A percentile compares a stretch with the other conserved stretches of the same genome.
phyloP scores from a whole-genome alignment of 1,140 invertebrate species.

The Anadara kagoshimensis region DNA sequence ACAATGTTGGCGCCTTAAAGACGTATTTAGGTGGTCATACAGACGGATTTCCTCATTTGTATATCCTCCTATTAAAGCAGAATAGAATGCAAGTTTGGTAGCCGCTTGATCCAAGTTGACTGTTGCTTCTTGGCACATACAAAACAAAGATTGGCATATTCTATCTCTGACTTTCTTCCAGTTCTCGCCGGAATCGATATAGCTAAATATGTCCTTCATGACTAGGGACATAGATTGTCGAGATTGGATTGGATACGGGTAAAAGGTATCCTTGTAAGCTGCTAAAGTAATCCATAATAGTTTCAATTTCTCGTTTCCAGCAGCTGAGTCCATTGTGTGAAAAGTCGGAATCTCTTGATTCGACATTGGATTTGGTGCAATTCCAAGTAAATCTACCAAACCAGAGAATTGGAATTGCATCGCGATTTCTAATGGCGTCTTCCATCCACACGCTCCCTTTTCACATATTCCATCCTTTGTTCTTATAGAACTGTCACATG shows the following conservation, averaged over 20 bases:
- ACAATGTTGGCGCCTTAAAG: conserved; percentile 12
- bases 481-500: conserved; percentile 13
- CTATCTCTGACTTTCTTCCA: conserved; percentile 19
- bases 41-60: conserved; percentile 14
- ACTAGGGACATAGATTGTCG: not conserved
- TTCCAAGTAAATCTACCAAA: too few species aligned
- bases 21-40: conserved; percentile 14
- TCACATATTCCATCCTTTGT: conserved; percentile 32
- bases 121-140: conserved; percentile 4
- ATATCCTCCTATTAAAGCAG: conserved; percentile 10
- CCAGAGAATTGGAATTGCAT: not conserved
- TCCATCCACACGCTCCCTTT: conserved; percentile 6
- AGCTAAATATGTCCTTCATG: not conserved
- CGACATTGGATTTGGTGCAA: too few species aligned
- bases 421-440: conserved; percentile 26
- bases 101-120: not conserved
- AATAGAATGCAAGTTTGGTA: too few species aligned
- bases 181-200: too few species aligned
- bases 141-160: conserved; percentile 14
- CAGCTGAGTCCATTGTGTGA: too few species aligned
- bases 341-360: too few species aligned
- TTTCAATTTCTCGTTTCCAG: too few species aligned
- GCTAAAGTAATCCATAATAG: conserved; percentile 11
- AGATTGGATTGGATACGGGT: not conserved
- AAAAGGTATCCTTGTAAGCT: conserved; percentile 19